Conservation (phyloP, 2,113 vertebrate species). For the Damaliscus lunatus region DNA sequence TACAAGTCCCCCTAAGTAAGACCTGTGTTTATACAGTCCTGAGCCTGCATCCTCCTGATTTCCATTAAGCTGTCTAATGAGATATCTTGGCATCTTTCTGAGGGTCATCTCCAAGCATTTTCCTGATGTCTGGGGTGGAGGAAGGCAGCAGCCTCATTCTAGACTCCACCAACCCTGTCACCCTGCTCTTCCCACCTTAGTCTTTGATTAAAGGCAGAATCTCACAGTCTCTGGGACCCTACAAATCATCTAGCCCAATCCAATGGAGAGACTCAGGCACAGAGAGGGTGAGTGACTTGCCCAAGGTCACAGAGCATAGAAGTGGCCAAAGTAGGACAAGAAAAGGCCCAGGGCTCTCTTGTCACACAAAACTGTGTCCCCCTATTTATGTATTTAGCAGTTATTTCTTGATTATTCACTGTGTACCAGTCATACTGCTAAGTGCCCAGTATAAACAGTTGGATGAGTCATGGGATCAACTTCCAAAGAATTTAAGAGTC, state of each 20-base stretch:
- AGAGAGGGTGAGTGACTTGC: not conserved
- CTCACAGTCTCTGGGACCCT: not conserved
- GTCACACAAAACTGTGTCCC: not conserved
- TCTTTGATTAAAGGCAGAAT: not conserved
- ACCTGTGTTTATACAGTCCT: not conserved
- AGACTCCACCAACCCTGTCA: not conserved
- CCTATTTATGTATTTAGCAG: not conserved
- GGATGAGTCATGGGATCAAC: not conserved
- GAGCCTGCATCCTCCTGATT: fast-evolving
- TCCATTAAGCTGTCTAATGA: not conserved
- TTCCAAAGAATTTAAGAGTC: not conserved
- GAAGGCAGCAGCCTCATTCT: not conserved
- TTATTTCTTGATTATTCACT: not conserved
- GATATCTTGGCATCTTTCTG: not conserved
- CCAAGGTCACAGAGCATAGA: not conserved
- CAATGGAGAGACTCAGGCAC: not conserved
- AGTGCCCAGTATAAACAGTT: not conserved
- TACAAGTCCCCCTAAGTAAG: not conserved
- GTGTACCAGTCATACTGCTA: not conserved
- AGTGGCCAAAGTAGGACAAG: not conserved
- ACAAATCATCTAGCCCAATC: not conserved
- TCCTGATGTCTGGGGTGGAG: not conserved
- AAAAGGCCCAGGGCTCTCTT: not conserved
- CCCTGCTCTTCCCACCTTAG: not conserved
- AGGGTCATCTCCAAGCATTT: not conserved